These are phyloP conservation scores for Zaprionus taronus DNA, from an alignment of 1,140 invertebrate species.

Conservation along the genomic window DNA sequence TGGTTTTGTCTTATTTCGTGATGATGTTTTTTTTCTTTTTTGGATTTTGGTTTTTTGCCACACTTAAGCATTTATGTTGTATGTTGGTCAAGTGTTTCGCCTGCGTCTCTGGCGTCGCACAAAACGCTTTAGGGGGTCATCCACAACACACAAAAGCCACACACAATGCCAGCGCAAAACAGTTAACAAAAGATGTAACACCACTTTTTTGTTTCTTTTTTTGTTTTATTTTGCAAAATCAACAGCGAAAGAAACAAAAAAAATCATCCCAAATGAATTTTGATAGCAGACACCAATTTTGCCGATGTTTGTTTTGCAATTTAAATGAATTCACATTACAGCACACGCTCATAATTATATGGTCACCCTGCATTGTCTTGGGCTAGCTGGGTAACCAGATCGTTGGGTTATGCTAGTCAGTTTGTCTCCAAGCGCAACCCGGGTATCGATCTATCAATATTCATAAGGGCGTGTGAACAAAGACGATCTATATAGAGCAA, in stretches of 20 bases:
- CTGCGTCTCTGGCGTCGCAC: slow-evolving; percentile 17
- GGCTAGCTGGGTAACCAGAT: slow-evolving; percentile 3
- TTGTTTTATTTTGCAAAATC: slow-evolving; percentile 44
- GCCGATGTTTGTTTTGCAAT: slow-evolving; percentile 67
- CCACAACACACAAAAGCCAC: slow-evolving; percentile 54
- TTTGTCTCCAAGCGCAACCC: slow-evolving; percentile 8
- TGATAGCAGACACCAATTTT: slow-evolving; percentile 31
- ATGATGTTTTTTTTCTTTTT: slow-evolving; percentile 37
- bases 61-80: slow-evolving; percentile 72
- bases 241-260: slow-evolving; percentile 43
- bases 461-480: slow-evolving; percentile 27
- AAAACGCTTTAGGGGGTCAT: slow-evolving; percentile 53
- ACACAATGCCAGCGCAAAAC: slow-evolving; percentile 61
- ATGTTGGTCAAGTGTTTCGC: slow-evolving; percentile 76
- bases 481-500: background rate
- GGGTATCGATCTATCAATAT: slow-evolving; percentile 38
- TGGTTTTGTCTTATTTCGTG: slow-evolving; percentile 49
- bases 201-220: background rate
- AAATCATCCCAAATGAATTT: slow-evolving; percentile 16
- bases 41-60: slow-evolving; percentile 32
- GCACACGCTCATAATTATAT: slow-evolving; percentile 50
- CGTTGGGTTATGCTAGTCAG: background rate
- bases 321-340: slow-evolving; percentile 75
- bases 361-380: slow-evolving; percentile 42
- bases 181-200: slow-evolving; percentile 62